phyloP scores from a whole-genome alignment of 2,888 invertebrate species.

The Tinea semifulvella region DNA sequence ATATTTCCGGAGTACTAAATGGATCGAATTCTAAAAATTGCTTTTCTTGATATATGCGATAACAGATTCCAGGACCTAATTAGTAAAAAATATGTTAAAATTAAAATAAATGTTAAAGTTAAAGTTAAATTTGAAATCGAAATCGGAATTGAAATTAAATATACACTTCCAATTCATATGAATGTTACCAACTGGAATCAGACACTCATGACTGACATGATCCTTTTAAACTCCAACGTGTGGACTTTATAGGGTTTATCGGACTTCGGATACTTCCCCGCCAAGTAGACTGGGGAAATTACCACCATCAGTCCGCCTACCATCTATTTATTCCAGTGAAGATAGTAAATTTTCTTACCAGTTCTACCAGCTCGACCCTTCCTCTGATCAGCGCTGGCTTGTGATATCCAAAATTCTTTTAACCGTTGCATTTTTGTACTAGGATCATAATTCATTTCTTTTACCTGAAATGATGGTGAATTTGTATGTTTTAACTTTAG shows the following conservation, averaged over 20 bases:
- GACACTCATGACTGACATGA: too few relatives aligned
- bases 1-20: slow-evolving; percentile 93
- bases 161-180: too few relatives aligned
- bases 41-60: slow-evolving; percentile 85
- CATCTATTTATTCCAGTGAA: not conserved
- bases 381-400: slow-evolving; percentile 96
- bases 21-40: slow-evolving; percentile 82
- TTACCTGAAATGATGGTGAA: slow-evolving; percentile 67
- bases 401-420: slow-evolving; percentile 97
- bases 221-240: too few relatives aligned
- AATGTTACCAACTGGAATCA: too few relatives aligned
- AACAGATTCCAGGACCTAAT: slow-evolving; percentile 95
- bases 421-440: slow-evolving; percentile 88
- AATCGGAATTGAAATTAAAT: too few relatives aligned
- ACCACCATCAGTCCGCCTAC: too few relatives aligned
- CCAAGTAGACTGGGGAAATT: not conserved
- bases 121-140: too few relatives aligned
- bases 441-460: slow-evolving; percentile 96
- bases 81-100: too few relatives aligned
- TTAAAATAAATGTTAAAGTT: too few relatives aligned
- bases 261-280: too few relatives aligned
- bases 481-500: too few relatives aligned
- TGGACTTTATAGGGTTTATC: too few relatives aligned
- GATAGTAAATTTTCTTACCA: slow-evolving; percentile 35
- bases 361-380: slow-evolving; percentile 96